Base-by-base conservation (phyloP, 2,888 invertebrate species). In the Strigamia transsilvanica region DNA sequence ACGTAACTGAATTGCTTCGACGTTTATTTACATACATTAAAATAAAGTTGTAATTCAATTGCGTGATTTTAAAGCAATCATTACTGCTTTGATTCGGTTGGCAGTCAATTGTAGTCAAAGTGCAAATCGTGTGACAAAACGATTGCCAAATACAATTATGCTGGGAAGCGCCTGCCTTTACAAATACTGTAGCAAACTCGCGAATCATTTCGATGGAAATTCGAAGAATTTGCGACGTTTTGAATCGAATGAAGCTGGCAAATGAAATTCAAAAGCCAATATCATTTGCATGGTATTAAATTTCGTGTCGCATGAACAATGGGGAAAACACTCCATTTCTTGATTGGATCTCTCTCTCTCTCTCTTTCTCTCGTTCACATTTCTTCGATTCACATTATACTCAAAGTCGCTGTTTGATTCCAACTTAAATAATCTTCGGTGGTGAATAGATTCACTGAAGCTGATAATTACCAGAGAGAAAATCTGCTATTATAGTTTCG, bases 171-270 rank as follows among this genome's bases (percentile, higher is more conserved):
- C 15, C 10, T 2, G 6, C 38, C 38, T 38, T 38, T 38, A 38
- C 9, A 46, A 46, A 46, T 46, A 10, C 46, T 13, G 27, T 27
- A 27, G 3, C 38, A 46, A 46, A 46, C 15, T 46, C 46, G 46
- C 46, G 46, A 38, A 46, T 46, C 46, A 46, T 46, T 46, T 46
- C 46, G n/a, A 46, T 46, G 46, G n/a, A 46, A 46, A 46, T 46
- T 6, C 46, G 15, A 15, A 1, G 46, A 46, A 46, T 46, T 46
- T 46, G 46, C 46, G 46, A 46, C n/a, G 27, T 27, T 27, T 27
- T 27, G 27, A 27, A 46, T 46, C 12, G 46, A 46, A 46, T 6
- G 12, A n/a, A 46, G 46, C 15, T n/a, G n/a, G 13, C 46, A 46
- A 46, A 5, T 46, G 46, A 4, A 46, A 46, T 46, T 46, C 46